Evolutionary conservation across 2,113 vertebrate species (phyloP), one percentile per base, ranked within the genome.

Genomic region (Nyctereutes procyonoides): DNA sequence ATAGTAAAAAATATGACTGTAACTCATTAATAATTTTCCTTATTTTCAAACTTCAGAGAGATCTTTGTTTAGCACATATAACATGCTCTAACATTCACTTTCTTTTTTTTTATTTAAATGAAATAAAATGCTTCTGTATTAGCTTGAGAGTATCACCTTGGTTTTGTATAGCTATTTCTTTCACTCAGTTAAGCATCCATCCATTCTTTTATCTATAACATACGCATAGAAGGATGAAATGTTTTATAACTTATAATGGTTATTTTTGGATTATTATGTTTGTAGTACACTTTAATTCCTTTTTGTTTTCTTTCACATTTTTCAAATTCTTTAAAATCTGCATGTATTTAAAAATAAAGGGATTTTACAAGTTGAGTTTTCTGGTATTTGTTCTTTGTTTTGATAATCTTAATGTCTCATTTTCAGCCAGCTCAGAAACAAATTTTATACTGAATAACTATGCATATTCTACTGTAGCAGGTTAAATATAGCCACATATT

Each of bases 51-150:
- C 9, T 80, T 79, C 63, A 80, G 63, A 89, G 43, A 56, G 62
- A 88, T 48, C 8, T 93, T 35, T 53, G 62, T 58, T 84, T 79
- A 65, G 26, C 30, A 96, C 3, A 48, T 69, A 5, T 51, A 81
- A 82, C 43, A 67, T 60, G 60, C 28, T 90, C 8, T 80, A 74
- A 76, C 51, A 87, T 48, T 92, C 22, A 32, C 43, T 94, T 89
- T 73, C 7, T 56, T 80, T 60, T 56, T 56, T 48, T 71, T n/a
- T 65, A 7, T 35, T 92, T 76, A 88, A 83, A 35, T 38, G 76
- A 95, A 87, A 96, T 38, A 96, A 90, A 87, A 82, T 79, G 3
- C 28, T 35, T 90, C 11, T 55, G 22, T 77, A 83, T 62, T 62
- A 90, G 16, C 28, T 86, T 67, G 53, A 82, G 38, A 90, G 28